Percentiles rank a stretch among this genome's conserved stretches.
These are phyloP conservation scores for Cenopis cana DNA, from an alignment of 2,888 invertebrate genomes.

Conservation along the genomic window DNA sequence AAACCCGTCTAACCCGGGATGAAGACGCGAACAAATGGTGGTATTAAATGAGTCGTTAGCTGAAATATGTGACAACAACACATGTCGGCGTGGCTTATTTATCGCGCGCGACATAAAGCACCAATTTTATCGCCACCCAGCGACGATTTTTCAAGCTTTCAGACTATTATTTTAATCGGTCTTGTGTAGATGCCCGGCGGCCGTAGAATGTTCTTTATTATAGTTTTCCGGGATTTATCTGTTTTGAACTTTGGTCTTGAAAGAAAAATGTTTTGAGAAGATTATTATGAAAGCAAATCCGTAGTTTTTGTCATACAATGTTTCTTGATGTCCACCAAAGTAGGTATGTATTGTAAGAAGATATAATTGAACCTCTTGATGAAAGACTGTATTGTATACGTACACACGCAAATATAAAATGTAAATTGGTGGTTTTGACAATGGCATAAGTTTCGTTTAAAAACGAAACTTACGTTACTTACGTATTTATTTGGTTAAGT, in stretches of 20 bases:
- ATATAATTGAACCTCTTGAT: not conserved
- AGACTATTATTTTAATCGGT: slow-evolving; percentile 62
- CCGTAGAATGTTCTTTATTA: slow-evolving; percentile 44
- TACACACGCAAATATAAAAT: not conserved
- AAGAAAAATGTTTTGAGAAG: slow-evolving; percentile 7
- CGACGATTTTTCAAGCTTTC: slow-evolving; percentile 63
- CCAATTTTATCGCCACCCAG: slow-evolving; percentile 60
- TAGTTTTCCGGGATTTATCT: slow-evolving; percentile 14
- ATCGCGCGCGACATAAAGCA: slow-evolving; percentile 58
- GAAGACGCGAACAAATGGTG: slow-evolving; percentile 67
- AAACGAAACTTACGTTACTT: too few relatives aligned
- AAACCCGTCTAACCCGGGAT: slow-evolving; percentile 36
- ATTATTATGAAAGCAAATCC: not conserved
- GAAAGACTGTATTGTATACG: not conserved
- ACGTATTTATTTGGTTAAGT: too few relatives aligned
- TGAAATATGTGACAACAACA: slow-evolving; percentile 78
- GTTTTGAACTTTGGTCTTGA: slow-evolving; percentile 14
- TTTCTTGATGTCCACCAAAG: not conserved
- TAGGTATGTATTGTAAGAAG: too few relatives aligned
- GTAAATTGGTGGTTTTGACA: too few relatives aligned
- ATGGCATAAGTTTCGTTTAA: too few relatives aligned
- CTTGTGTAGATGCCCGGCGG: slow-evolving; percentile 54
- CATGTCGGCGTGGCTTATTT: slow-evolving; percentile 68
- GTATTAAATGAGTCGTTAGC: slow-evolving; percentile 72
- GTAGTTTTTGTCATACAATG: not conserved